Base-by-base conservation (phyloP, 2,888 invertebrate genomes). In the Colletes collaris region DNA sequence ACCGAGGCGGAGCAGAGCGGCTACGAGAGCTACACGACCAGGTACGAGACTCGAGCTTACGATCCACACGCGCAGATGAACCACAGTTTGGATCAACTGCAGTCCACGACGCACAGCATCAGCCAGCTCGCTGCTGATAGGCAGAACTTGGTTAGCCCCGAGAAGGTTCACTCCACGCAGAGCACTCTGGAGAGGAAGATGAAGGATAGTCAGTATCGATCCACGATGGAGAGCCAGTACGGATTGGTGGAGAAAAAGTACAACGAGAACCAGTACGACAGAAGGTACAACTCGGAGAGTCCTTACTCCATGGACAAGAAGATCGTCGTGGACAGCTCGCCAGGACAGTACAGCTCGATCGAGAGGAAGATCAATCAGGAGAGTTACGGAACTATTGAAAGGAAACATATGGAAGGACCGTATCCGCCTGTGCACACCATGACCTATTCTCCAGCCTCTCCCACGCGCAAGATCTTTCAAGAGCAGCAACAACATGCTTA, bases 1-100 rank as follows among this genome's bases (percentile, higher is more conserved):
- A 96, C 96, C 5, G 96, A 96, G 76, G 93, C 92, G 49, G 94
- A 94, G 70, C 92, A 93, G 66, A 93, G 93, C 84, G 93, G 93
- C 85, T 93, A 93, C 89, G 93, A 94, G 87, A 92, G 88, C 62
- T 90, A 89, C 52, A 85, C 87, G 0, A 80, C 83, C 92, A 95
- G 94, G 87, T 94, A 95, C 91, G 95, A 95, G 90, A 94, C 94
- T 1, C 93, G 94, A 52, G 92, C 94, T 65, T 95, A 94, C 91
- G 95, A 95, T 89, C 72, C 84, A 49, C 88, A 85, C 44, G 74
- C 81, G 35, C 84, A 84, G 70, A 86, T 84, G 81, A 79, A 85
- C 55, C 87, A 86, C n/a, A 88, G 81, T 46, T 55, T 86, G 68
- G 89, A 89, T 50, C 88, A 86, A 66, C 79, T 86, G 50, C 90